Evolutionary conservation across 2,113 vertebrate genomes (phyloP).

Genomic region (Eidolon helvum): DNA sequence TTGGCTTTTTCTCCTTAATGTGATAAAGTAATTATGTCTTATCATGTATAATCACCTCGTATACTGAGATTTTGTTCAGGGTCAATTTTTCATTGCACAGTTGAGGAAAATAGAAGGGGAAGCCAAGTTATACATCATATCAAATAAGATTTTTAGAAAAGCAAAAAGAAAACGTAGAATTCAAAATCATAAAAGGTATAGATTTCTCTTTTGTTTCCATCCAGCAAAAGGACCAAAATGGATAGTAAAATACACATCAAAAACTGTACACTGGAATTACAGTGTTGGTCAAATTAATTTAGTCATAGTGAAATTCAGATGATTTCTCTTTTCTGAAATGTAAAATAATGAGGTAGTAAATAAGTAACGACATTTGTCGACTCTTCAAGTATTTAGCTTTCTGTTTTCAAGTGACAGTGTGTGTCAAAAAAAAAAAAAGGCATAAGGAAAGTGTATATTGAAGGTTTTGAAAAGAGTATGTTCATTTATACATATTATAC

Average conservation of each 20-base stretch:
- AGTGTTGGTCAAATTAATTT: not conserved
- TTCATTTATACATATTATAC: not conserved
- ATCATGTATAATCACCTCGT: not conserved
- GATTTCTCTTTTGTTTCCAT: not conserved
- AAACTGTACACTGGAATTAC: not conserved
- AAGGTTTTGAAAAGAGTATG: not conserved
- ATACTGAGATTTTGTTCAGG: not conserved
- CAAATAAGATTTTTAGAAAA: not conserved
- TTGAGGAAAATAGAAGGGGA: not conserved
- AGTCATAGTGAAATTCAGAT: not conserved
- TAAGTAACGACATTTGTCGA: not conserved
- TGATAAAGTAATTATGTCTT: not conserved
- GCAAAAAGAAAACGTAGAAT: not conserved
- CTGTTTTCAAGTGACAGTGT: not conserved
- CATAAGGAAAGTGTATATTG: not conserved
- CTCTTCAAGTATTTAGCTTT: conserved; percentile 8
- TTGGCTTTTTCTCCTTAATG: not conserved
- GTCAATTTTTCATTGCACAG: not conserved
- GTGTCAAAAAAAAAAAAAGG: conserved; percentile 50
- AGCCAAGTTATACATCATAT: not conserved
- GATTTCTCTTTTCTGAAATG: not conserved
- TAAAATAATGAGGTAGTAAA: conserved; percentile 11
- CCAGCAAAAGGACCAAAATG: not conserved
- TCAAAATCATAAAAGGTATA: not conserved
- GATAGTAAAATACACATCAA: not conserved